phyloP scores from a whole-genome alignment of 2,113 vertebrate genomes.

The Emydocephalus ijimae region DNA sequence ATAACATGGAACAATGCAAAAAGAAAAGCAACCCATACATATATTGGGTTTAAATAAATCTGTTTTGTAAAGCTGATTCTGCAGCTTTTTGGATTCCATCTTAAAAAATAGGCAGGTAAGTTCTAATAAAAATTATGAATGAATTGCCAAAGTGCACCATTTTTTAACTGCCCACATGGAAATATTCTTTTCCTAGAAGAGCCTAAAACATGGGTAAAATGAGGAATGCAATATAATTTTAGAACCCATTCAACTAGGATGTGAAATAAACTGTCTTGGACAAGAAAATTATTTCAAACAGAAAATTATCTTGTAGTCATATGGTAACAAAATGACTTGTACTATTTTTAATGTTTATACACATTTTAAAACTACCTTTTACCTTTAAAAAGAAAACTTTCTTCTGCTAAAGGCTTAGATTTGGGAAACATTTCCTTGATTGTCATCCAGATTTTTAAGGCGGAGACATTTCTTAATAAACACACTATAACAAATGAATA shows the following conservation, averaged over 20 bases:
- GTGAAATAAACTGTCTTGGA: background rate
- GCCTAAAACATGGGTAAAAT: background rate
- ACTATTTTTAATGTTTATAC: background rate
- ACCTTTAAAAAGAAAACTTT: background rate
- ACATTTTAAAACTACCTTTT: background rate
- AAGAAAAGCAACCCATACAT: background rate
- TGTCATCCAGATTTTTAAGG: background rate
- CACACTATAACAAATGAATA: background rate
- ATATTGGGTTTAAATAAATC: background rate
- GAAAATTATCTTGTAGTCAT: background rate
- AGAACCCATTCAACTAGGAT: background rate
- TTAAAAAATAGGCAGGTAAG: background rate
- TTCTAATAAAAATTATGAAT: background rate
- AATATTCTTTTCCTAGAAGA: background rate
- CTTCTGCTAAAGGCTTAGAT: background rate
- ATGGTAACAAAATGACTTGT: background rate
- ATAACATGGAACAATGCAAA: background rate
- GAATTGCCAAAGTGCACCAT: background rate
- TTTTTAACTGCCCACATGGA: background rate
- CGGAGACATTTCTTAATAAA: background rate
- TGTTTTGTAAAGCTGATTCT: background rate
- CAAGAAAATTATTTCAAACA: background rate
- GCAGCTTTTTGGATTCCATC: background rate
- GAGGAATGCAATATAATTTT: background rate
- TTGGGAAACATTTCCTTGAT: background rate